Evolutionary conservation across 2,797 vertebrate genomes (phyloP).

Genomic region (Streptopelia turtur): DNA sequence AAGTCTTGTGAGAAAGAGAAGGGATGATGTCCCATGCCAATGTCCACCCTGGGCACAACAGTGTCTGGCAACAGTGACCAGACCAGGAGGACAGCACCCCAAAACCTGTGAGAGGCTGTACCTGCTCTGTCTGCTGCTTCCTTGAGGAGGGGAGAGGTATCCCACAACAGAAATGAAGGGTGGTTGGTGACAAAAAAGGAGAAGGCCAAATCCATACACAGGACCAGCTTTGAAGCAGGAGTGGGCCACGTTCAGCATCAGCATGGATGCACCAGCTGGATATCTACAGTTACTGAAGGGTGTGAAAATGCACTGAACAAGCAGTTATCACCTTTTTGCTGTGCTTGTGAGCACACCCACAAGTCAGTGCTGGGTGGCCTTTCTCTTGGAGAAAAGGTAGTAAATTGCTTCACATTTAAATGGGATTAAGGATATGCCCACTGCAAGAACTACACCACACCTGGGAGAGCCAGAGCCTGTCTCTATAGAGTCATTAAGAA

Average conservation of each 20-base stretch:
- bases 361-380: neutral
- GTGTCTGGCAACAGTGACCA: neutral
- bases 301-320: neutral
- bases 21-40: rapidly evolving
- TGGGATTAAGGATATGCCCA: neutral
- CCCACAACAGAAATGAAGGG: neutral
- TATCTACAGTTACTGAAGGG: neutral
- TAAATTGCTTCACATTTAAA: neutral
- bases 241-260: neutral
- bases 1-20: neutral
- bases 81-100: neutral
- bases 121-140: neutral
- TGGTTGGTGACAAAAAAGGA: neutral
- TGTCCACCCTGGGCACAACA: neutral
- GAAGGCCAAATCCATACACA: neutral
- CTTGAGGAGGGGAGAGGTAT: neutral
- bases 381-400: neutral
- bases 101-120: neutral
- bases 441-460: neutral
- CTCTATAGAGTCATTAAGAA: neutral
- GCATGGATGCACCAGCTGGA: neutral
- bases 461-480: neutral
- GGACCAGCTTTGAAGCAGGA: neutral
- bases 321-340: neutral
- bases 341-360: neutral